phyloP scores from a whole-genome alignment of 2,797 vertebrate genomes.

The Siniperca undulata region DNA sequence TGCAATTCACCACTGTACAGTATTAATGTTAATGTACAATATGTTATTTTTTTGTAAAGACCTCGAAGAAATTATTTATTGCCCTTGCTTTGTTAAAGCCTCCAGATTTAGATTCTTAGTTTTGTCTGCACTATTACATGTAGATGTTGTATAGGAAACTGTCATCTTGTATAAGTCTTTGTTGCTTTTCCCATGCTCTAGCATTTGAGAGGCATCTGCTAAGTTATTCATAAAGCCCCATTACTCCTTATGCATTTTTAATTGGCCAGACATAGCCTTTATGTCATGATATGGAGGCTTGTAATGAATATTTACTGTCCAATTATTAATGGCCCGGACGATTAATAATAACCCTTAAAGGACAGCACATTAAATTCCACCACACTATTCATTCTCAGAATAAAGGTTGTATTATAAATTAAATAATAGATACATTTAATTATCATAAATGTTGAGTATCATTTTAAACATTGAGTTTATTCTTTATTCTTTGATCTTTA shows the following conservation, averaged over 20 bases:
- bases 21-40: neutral
- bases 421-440: slow-evolving; percentile 49
- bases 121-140: neutral
- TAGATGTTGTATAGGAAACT: slow-evolving; percentile 3
- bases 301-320: slow-evolving; percentile 97
- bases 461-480: slow-evolving; percentile 39
- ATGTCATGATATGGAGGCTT: slow-evolving; percentile 93
- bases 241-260: slow-evolving; percentile 98
- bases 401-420: slow-evolving; percentile 44
- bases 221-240: slow-evolving; percentile 97
- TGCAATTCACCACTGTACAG: neutral
- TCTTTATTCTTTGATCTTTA: slow-evolving; percentile 44
- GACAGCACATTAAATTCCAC: slow-evolving; percentile 90
- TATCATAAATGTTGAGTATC: slow-evolving; percentile 43
- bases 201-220: slow-evolving; percentile 91
- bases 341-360: slow-evolving; percentile 89
- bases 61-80: neutral
- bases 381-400: slow-evolving; percentile 64
- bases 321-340: slow-evolving; percentile 91
- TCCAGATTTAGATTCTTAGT: neutral
- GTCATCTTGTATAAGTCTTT: slow-evolving; percentile 46
- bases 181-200: slow-evolving; percentile 57
- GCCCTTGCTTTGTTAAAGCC: neutral
- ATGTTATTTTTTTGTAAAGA: neutral
- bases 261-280: slow-evolving; percentile 94